Evolutionary conservation across 64 coral and sea anemone genomes (phyloP), one percentile per base, ranked within the genome.

Genomic region (Anthopleura sola): DNA sequence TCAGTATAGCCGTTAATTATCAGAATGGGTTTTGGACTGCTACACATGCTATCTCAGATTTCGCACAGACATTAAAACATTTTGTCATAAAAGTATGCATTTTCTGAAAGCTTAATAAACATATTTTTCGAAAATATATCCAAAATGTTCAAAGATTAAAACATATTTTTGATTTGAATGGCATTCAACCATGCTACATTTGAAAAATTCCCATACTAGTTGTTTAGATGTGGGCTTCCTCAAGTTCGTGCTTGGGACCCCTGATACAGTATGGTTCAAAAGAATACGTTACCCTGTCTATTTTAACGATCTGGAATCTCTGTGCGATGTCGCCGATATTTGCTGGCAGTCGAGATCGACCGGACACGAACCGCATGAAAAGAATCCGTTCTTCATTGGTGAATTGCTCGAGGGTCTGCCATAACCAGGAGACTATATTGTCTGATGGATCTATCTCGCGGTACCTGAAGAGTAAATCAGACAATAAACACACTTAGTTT

Each of bases 301-400:
- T 85, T 68, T 95, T 95, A 23, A 95, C 93, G 36, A 95, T 91
- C 76, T 95, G 93, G 75, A 95, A 95, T 34, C 93, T 84, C 78
- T 95, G 93, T 34, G 93, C 78, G 4, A 95, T 80, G 83, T 95
- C 93, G 13, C 88, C 87, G n/a, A 88, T 85, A 57, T 76, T 86
- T 46, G 93, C 87, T 36, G 93, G 93, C 68, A 95, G 90, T 18
- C 93, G 86, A 36, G 93, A 95, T 64, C 93, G 89, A 33, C 93
- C 93, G 21, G 93, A 95, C 12, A 95, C 93, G 50, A 95, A 95
- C 37, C 93, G 86, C 93, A 95, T 95, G 86, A 95, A 95, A 57
- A 95, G 82, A 31, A 95, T 68, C 15, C 93, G 93, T 81, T 95
- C 93, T 46, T 95, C 93, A 83, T 95, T 95, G 44, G 89, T 86